A percentile compares a stretch with the other conserved stretches of the same genome.
phyloP scores from a whole-genome alignment of 2,797 vertebrate genomes.

The Parambassis ranga region DNA sequence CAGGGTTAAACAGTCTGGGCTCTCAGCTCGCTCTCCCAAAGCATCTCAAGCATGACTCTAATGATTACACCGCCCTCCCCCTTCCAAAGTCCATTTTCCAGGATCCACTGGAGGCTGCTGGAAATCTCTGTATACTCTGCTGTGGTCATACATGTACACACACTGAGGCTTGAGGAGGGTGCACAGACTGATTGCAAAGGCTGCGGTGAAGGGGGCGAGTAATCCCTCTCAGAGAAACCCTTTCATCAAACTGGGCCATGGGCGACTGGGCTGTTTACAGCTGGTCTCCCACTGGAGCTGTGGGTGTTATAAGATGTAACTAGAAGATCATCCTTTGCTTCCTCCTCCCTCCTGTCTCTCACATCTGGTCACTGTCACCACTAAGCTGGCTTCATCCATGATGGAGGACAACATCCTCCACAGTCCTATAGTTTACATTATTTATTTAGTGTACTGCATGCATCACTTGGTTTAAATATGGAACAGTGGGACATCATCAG shows the following conservation, averaged over 20 bases:
- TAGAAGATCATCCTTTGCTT: constrained; percentile 33
- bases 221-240: constrained; percentile 59
- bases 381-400: constrained; percentile 17
- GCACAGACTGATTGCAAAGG: constrained; percentile 52
- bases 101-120: constrained; percentile 35
- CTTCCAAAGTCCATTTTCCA: constrained; percentile 50
- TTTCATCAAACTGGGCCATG: constrained; percentile 70
- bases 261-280: constrained; percentile 62
- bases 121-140: constrained; percentile 51
- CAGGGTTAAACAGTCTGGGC: constrained; percentile 62
- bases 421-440: constrained; percentile 20
- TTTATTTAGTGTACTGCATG: constrained; percentile 31
- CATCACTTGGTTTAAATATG: constrained; percentile 17
- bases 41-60: constrained; percentile 66
- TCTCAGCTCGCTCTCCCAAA: constrained; percentile 58
- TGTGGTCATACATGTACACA: constrained; percentile 64
- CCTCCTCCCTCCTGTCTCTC: constrained; percentile 11
- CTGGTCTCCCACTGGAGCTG: constrained; percentile 38
- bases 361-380: constrained; percentile 49
- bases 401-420: constrained; percentile 11
- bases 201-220: constrained; percentile 41
- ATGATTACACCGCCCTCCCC: constrained; percentile 59
- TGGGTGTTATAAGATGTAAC: constrained; percentile 50
- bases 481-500: neutral
- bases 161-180: constrained; percentile 35